Evolutionary conservation across 64 coral and sea anemone genomes (phyloP).

Genomic region (Montipora efflorescens): DNA sequence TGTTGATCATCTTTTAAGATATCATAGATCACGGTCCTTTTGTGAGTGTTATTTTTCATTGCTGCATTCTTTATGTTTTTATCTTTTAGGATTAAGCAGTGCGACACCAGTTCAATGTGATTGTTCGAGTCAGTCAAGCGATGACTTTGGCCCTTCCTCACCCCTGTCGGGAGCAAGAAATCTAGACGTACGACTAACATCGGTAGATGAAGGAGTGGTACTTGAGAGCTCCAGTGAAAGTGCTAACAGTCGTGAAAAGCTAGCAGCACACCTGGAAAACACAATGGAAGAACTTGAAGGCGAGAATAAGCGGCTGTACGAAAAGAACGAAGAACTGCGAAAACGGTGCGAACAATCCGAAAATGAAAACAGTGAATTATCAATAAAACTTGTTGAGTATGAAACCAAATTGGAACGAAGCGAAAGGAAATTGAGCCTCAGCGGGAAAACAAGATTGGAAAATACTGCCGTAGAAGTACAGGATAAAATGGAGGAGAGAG

Average conservation of each 20-base stretch:
- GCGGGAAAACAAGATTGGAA: not conserved
- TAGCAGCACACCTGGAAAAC: slow-evolving; percentile 55
- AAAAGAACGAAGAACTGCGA: slow-evolving; percentile 58
- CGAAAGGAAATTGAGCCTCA: slow-evolving; percentile 28
- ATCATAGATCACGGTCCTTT: too few relatives aligned
- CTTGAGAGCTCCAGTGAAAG: slow-evolving; percentile 79
- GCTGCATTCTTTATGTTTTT: not conserved
- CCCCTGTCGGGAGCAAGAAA: slow-evolving; percentile 23
- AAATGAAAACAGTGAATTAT: slow-evolving; percentile 18
- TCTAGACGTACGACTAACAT: slow-evolving; percentile 77
- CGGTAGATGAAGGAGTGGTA: slow-evolving; percentile 91
- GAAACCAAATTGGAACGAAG: slow-evolving; percentile 21
- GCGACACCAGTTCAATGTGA: slow-evolving; percentile 9
- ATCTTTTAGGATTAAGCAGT: not conserved
- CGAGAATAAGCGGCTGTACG: slow-evolving; percentile 53
- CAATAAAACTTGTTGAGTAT: slow-evolving; percentile 24
- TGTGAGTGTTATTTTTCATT: too few relatives aligned
- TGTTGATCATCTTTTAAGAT: too few relatives aligned
- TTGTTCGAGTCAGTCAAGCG: slow-evolving; percentile 53
- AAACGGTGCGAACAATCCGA: slow-evolving; percentile 41
- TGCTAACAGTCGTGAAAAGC: slow-evolving; percentile 75
- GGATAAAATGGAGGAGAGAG: slow-evolving; percentile 6
- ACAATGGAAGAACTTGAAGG: slow-evolving; percentile 69
- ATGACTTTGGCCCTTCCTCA: slow-evolving; percentile 51
- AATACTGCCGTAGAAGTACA: not conserved